Conservation (phyloP, 2,797 vertebrate genomes). For the Ambastaia sidthimunki region DNA sequence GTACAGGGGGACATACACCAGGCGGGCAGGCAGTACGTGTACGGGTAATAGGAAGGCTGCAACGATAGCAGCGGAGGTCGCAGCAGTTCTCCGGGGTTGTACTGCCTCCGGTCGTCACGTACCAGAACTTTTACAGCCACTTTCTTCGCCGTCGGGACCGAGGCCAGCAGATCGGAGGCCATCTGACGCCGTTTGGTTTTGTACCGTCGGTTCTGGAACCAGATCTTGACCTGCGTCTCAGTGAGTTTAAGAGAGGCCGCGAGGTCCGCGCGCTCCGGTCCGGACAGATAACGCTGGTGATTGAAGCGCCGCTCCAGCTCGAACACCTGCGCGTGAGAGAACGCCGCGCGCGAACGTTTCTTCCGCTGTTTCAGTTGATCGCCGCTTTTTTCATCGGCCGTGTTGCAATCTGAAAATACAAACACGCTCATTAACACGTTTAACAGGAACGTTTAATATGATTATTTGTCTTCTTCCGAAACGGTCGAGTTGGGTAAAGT, state of each 20-base stretch:
- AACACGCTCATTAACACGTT: neutral
- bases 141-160: conserved; percentile 93
- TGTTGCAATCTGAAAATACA: conserved; percentile 72
- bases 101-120: conserved; percentile 97
- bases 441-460: neutral
- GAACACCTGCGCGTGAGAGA: conserved; percentile 98
- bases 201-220: conserved; percentile 99
- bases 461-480: neutral
- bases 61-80: conserved; percentile 87
- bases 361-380: conserved; percentile 90
- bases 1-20: conserved; percentile 94
- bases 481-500: neutral
- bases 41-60: conserved; percentile 91
- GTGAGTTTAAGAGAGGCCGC: conserved; percentile 98
- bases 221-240: conserved; percentile 99
- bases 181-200: conserved; percentile 98
- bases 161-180: conserved; percentile 91
- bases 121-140: conserved; percentile 98
- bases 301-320: conserved; percentile 98
- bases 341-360: conserved; percentile 95
- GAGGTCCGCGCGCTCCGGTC: conserved; percentile 94
- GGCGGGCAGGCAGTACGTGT: conserved; percentile 94
- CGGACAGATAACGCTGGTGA: conserved; percentile 97
- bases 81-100: conserved; percentile 91
- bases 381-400: conserved; percentile 68